Evolutionary conservation across 2,888 invertebrate genomes (phyloP).

Genomic region (Pseudanteris insignis): DNA sequence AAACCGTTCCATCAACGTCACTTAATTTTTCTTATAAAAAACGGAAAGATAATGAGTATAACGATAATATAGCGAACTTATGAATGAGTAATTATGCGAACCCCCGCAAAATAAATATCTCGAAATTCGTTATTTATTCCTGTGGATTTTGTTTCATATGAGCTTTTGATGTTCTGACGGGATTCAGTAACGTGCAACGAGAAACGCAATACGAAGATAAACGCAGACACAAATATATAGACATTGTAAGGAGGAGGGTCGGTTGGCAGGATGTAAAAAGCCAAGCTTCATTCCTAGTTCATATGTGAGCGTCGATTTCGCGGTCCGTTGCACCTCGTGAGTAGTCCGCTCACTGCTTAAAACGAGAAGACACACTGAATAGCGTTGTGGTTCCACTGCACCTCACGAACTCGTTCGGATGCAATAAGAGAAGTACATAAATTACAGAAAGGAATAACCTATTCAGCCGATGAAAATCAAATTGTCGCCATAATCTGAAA

Average conservation of each 20-base stretch:
- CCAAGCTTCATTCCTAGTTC: slow-evolving; percentile 56
- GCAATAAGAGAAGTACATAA: slow-evolving; percentile 21
- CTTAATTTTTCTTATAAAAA: too few species aligned
- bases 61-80: too few species aligned
- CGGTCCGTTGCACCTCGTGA: slow-evolving; percentile 65
- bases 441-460: slow-evolving; percentile 26
- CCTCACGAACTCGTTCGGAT: slow-evolving; percentile 53
- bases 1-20: too few species aligned
- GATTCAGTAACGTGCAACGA: slow-evolving; percentile 14
- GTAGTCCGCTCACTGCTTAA: slow-evolving; percentile 59
- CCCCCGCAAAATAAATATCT: slow-evolving; percentile 2
- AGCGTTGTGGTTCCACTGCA: slow-evolving; percentile 53
- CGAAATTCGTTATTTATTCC: slow-evolving; percentile 25
- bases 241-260: slow-evolving; percentile 27
- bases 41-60: too few species aligned
- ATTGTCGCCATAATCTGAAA: slow-evolving; percentile 1
- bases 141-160: slow-evolving; percentile 10
- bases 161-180: slow-evolving; percentile 11
- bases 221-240: slow-evolving; percentile 32
- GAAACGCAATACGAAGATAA: slow-evolving; percentile 32
- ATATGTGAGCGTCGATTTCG: slow-evolving; percentile 67
- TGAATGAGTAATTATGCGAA: too few species aligned
- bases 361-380: slow-evolving; percentile 54
- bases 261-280: slow-evolving; percentile 44
- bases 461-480: slow-evolving; percentile 48